Conservation (phyloP, 2,888 invertebrate species). For the Kryphioiulus occultus region DNA sequence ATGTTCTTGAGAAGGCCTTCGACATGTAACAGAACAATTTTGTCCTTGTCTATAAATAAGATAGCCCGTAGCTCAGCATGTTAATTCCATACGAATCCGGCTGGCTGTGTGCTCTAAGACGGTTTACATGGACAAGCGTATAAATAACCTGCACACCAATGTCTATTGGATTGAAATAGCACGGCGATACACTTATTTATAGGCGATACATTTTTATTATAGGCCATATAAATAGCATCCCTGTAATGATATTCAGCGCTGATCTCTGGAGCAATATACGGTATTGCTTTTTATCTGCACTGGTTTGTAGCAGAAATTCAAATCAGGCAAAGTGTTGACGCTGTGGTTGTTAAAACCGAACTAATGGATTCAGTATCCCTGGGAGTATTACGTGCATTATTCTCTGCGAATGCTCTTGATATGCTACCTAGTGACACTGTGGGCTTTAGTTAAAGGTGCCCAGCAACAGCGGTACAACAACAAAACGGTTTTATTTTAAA, state of each 20-base stretch:
- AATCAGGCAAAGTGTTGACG: neutral
- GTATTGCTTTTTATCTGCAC: neutral
- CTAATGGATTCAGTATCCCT: neutral
- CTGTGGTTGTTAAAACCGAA: neutral
- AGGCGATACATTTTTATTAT: neutral
- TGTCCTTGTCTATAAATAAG: neutral
- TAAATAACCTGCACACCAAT: neutral
- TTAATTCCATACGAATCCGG: neutral
- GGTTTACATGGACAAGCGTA: neutral
- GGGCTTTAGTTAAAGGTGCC: neutral
- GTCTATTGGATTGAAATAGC: neutral
- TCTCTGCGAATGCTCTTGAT: neutral
- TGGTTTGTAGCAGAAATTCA: neutral
- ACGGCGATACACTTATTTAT: neutral
- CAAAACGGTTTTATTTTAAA: neutral
- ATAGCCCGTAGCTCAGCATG: neutral
- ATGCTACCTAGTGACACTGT: neutral
- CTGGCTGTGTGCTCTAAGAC: neutral
- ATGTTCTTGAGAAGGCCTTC: neutral
- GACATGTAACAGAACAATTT: neutral
- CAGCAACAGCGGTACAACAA: neutral
- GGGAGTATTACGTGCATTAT: neutral
- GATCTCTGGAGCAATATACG: neutral
- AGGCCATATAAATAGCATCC: neutral
- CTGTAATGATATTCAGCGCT: neutral